Percentiles rank a stretch among this genome's conserved stretches.
phyloP scores from a whole-genome alignment of 2,797 vertebrate species.

The Pseudopleuronectes americanus region DNA sequence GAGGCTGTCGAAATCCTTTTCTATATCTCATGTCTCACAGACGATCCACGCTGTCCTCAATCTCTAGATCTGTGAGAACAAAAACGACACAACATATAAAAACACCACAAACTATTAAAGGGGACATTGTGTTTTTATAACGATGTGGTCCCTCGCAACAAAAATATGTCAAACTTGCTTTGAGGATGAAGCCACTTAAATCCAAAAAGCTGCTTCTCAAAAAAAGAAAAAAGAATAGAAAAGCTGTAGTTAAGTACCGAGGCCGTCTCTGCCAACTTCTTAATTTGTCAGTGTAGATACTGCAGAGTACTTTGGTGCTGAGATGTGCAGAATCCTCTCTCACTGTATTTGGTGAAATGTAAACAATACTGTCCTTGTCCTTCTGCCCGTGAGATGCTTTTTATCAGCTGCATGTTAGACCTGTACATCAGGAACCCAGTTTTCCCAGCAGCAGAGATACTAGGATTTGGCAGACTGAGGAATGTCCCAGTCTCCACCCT shows the following conservation, averaged over 20 bases:
- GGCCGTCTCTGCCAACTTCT: slow-evolving; percentile 39
- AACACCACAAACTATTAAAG: background rate
- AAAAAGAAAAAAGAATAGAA: background rate
- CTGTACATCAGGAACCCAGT: slow-evolving; percentile 50
- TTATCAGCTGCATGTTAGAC: slow-evolving; percentile 43
- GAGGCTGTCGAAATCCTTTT: background rate
- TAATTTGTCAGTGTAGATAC: slow-evolving; percentile 23
- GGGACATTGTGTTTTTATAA: no score
- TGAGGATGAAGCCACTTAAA: slow-evolving; percentile 10
- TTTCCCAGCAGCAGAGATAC: slow-evolving; percentile 52
- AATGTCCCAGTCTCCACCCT: slow-evolving; percentile 72
- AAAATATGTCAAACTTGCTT: background rate
- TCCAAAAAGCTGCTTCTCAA: slow-evolving; percentile 6
- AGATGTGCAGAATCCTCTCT: slow-evolving; percentile 29
- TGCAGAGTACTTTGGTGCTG: slow-evolving; percentile 35
- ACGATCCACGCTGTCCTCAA: no score
- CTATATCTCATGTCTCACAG: background rate
- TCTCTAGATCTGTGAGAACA: background rate
- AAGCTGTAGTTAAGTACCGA: slow-evolving; percentile 6
- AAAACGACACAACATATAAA: background rate
- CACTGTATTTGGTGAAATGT: slow-evolving; percentile 30
- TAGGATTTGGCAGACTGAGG: slow-evolving; percentile 66
- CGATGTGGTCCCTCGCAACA: no score
- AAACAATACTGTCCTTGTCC: slow-evolving; percentile 57
- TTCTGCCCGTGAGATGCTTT: slow-evolving; percentile 41